phyloP scores from a whole-genome alignment of 2,888 invertebrate genomes.

The Podabrus alpinus region DNA sequence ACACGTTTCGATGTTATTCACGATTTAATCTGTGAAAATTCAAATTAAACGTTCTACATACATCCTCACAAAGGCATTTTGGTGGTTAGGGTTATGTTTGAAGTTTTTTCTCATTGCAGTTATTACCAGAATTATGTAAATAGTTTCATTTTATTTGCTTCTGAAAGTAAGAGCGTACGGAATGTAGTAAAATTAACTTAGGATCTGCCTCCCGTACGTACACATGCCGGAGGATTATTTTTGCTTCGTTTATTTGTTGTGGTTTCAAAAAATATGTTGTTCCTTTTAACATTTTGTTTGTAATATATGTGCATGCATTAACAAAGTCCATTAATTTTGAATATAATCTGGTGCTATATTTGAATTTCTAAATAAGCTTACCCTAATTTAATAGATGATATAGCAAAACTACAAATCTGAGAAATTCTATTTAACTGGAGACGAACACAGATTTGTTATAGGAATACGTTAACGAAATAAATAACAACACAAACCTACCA shows the following conservation, averaged over 20 bases:
- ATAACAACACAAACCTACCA: constrained; percentile 14
- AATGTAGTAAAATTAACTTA: not conserved
- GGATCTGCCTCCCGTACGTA: not conserved
- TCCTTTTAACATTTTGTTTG: not conserved
- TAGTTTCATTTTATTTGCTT: too few relatives aligned
- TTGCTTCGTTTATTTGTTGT: too few relatives aligned
- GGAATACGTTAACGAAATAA: constrained; percentile 8
- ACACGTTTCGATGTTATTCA: too few relatives aligned
- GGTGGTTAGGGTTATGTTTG: too few relatives aligned
- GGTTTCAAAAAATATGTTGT: not conserved
- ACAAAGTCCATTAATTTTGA: not conserved
- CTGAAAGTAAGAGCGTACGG: too few relatives aligned
- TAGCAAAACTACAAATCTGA: not conserved
- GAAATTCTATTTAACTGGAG: not conserved
- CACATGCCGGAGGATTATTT: too few relatives aligned
- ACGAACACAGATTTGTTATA: constrained; percentile 5
- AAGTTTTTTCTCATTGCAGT: too few relatives aligned
- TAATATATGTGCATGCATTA: not conserved
- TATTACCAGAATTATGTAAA: too few relatives aligned
- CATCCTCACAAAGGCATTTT: too few relatives aligned
- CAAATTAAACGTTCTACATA: too few relatives aligned
- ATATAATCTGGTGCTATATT: not conserved
- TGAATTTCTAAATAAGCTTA: not conserved
- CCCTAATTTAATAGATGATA: not conserved
- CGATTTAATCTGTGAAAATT: too few relatives aligned